Base-by-base conservation (phyloP, 2,113 vertebrate species). In the Pedionomus torquatus region DNA sequence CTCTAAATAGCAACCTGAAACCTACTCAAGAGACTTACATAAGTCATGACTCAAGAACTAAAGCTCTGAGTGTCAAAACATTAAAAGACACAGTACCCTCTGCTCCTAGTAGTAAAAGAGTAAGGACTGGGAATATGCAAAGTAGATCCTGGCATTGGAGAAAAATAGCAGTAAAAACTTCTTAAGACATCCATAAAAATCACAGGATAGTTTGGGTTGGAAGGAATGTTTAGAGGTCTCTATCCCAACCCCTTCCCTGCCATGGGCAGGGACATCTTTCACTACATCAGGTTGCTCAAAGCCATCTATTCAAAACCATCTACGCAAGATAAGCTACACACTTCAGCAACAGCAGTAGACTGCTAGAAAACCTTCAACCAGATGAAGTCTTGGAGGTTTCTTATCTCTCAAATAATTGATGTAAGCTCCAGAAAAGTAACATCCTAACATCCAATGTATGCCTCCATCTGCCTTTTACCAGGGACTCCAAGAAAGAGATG, bases 1-100 rank as follows among this genome's bases (percentile, higher is more conserved):
- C 91, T 94, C 93, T 89, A 95, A 97, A 97, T 94, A 97, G 96
- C 89, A 97, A 95, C 78, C 78, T 93, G 91, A 97, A 95, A 95
- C 95, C 93, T 96, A 97, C 94, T 97, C 91, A 95, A 89, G 83
- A 92, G 66, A 69, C 83, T 97, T 97, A 96, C 13, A 0, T 95
- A 97, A 97, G 91, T 83, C 2, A 0, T 94, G 96, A 96, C 91
- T 97, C 94, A 97, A 97, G 93, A 96, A 94, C 83, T 89, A 84
- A 92, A 88, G 83, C 77, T 66, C 23, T 2, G 74, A 92, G 41
- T 97, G 89, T 89, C 97, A 97, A 92, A 97, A 95, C 87, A 95
- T 39, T 92, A 83, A 76, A 84, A 97, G 83, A 92, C 87, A 91
- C 65, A 65, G 90, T 77, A 97, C 80, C 91, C 94, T 96, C 83